phyloP scores from a whole-genome alignment of 2,888 invertebrate genomes.

The Crossocerus cetratus region DNA sequence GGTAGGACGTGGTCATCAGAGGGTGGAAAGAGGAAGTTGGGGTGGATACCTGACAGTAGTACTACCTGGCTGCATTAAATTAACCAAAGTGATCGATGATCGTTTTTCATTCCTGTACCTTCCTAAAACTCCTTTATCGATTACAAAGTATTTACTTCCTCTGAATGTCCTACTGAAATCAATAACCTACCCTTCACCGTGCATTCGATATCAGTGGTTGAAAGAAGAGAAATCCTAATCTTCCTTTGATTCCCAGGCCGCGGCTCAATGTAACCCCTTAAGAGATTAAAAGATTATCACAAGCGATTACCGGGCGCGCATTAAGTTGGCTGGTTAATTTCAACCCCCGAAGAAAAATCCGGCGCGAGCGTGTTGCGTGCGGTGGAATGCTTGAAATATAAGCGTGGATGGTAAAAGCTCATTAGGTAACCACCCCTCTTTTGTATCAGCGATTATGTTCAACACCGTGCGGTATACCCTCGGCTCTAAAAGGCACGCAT shows the following conservation, averaged over 20 bases:
- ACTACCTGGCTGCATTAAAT: conserved; percentile 70
- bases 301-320: neutral
- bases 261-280: no score
- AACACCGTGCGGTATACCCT: conserved; percentile 13
- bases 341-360: neutral
- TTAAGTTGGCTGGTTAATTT: neutral
- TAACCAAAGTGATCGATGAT: conserved; percentile 61
- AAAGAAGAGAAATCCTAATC: no score
- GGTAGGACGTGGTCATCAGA: conserved; percentile 35
- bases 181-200: no score
- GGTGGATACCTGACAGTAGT: conserved; percentile 67
- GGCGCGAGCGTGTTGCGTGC: conserved; percentile 17
- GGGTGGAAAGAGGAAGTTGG: conserved; percentile 53
- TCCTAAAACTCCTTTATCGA: conserved; percentile 40
- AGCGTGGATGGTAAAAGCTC: conserved; percentile 24
- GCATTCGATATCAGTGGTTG: no score
- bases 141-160: no score
- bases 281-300: neutral
- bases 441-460: conserved; percentile 19
- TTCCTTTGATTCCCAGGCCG: no score
- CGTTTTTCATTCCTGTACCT: conserved; percentile 56
- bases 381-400: conserved; percentile 1
- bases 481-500: conserved; percentile 15
- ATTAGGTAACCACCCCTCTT: conserved; percentile 27
- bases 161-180: no score